Conservation (phyloP, 2,888 invertebrate genomes). For the Hypercompe scribonia region DNA sequence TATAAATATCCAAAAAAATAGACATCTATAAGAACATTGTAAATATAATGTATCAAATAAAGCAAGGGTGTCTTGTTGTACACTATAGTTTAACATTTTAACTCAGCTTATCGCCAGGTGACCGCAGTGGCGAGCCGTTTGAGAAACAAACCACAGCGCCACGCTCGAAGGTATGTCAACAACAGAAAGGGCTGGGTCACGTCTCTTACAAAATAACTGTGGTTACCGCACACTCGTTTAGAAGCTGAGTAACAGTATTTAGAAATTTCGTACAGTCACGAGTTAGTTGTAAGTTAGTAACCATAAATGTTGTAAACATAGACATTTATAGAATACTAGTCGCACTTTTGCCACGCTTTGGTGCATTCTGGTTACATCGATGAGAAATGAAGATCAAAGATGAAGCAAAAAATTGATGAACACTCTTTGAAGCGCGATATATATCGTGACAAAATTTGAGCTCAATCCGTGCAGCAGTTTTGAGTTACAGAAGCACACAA, state of each 20-base stretch:
- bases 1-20: background rate
- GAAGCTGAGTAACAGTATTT: constrained; percentile 15
- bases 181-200: constrained; percentile 53
- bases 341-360: too few relatives aligned
- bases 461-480: too few relatives aligned
- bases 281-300: background rate
- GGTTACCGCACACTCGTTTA: constrained; percentile 10
- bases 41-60: background rate
- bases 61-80: background rate
- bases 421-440: too few relatives aligned
- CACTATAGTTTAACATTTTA: background rate
- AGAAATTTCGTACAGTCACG: constrained; percentile 3
- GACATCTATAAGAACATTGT: background rate
- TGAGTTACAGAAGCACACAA: too few relatives aligned
- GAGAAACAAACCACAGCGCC: constrained; percentile 25
- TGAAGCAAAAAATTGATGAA: too few relatives aligned
- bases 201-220: constrained; percentile 29
- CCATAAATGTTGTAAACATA: background rate
- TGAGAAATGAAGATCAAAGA: too few relatives aligned
- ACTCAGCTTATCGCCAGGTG: background rate
- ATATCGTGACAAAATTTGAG: too few relatives aligned
- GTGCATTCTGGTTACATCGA: too few relatives aligned
- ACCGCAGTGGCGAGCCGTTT: constrained; percentile 15
- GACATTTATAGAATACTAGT: background rate
- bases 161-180: constrained; percentile 37